A percentile compares a stretch with the other conserved stretches of the same genome.
Conservation (phyloP, 2,113 vertebrate genomes). For the Pteropus alecto region DNA sequence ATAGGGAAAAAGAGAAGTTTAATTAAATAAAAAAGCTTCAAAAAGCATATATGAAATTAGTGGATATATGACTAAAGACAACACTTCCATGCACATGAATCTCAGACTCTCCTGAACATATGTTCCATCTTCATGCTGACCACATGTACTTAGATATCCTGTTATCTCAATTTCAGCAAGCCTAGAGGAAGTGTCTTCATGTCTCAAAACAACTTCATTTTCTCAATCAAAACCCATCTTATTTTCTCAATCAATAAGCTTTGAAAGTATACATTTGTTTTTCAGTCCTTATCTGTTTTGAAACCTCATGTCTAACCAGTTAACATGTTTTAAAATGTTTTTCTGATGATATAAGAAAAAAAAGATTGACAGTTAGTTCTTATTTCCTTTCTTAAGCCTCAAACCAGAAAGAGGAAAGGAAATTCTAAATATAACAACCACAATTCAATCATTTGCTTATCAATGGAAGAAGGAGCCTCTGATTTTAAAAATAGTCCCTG, state of each 20-base stretch:
- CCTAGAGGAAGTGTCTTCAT: neutral
- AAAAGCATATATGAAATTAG: neutral
- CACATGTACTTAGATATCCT: neutral
- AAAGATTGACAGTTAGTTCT: neutral
- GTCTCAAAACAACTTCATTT: neutral
- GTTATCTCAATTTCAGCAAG: neutral
- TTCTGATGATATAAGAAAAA: neutral
- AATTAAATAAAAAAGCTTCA: neutral
- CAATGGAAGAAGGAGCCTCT: slow-evolving; percentile 24
- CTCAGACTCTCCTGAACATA: neutral
- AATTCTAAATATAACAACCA: neutral
- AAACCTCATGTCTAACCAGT: neutral
- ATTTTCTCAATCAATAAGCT: neutral
- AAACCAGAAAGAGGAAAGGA: slow-evolving; percentile 40
- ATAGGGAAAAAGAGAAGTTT: neutral
- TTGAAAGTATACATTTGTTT: neutral
- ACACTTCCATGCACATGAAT: too few relatives aligned
- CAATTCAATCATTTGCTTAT: slow-evolving; percentile 36
- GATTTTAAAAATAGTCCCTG: slow-evolving; percentile 51
- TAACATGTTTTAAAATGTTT: neutral
- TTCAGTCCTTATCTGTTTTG: neutral
- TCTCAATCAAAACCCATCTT: neutral
- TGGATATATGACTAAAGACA: neutral
- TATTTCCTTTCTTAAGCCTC: slow-evolving; percentile 3
- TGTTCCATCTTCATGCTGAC: neutral